Conservation (phyloP, 2,113 vertebrate species). For the Hippocampus abdominalis region DNA sequence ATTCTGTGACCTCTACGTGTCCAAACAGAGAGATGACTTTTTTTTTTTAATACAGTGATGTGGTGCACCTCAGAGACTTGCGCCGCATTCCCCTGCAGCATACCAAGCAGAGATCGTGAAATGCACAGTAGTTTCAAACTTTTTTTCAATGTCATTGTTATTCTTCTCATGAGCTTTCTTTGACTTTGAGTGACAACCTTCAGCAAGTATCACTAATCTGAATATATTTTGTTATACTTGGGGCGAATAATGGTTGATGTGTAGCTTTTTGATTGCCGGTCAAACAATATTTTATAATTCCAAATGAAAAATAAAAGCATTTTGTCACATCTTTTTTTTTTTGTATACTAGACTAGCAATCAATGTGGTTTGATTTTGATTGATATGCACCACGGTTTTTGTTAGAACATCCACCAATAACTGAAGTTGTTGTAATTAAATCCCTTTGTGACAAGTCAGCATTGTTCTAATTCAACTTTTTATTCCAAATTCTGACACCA, state of each 20-base stretch:
- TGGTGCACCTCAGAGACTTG: conserved; percentile 13
- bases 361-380: conserved; percentile 31
- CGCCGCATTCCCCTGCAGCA: conserved; percentile 14
- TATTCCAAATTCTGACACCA: conserved; percentile 33
- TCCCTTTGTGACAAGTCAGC: not conserved
- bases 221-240: not conserved
- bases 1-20: conserved; percentile 42
- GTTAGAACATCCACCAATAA: conserved; percentile 24
- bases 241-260: not conserved
- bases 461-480: conserved; percentile 19
- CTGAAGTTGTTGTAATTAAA: not conserved
- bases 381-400: conserved; percentile 19
- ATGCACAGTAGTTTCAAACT: conserved; percentile 1
- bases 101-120: not conserved
- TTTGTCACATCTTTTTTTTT: conserved; percentile 11
- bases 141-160: conserved; percentile 3
- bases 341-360: not conserved
- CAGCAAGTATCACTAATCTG: not conserved
- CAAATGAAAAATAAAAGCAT: not conserved
- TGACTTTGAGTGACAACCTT: conserved; percentile 27
- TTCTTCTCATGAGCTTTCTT: conserved; percentile 16
- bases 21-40: conserved; percentile 20
- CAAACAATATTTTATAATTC: not conserved
- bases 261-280: not conserved
- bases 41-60: conserved; percentile 10